Conservation (phyloP, 92 coral and sea anemone genomes). For the Pocillopora meandrina region DNA sequence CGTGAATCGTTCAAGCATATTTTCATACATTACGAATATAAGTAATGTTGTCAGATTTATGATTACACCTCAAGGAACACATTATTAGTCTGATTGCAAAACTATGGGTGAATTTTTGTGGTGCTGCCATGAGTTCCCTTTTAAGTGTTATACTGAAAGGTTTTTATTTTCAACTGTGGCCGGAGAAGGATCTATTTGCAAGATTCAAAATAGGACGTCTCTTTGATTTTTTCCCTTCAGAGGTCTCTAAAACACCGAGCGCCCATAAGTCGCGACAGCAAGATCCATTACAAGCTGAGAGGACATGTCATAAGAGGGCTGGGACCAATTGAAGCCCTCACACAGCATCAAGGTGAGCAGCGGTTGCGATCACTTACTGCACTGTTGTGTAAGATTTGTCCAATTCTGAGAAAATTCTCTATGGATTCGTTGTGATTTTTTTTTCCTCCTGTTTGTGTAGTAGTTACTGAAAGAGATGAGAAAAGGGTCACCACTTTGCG, state of each 20-base stretch:
- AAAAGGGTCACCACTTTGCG: constrained; percentile 52
- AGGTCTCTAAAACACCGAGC: constrained; percentile 71
- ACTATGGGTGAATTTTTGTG: no score
- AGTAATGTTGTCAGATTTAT: no score
- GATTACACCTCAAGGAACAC: no score
- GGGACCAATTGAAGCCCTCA: constrained; percentile 81
- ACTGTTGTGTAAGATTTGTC: neutral
- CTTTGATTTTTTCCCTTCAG: constrained; percentile 12
- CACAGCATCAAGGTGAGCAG: constrained; percentile 64
- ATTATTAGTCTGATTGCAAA: no score
- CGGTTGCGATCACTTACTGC: neutral
- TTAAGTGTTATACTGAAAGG: no score
- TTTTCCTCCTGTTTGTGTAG: neutral
- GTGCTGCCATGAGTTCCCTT: no score
- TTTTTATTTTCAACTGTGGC: no score
- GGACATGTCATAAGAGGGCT: constrained; percentile 66
- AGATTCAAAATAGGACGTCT: neutral
- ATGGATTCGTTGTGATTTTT: neutral
- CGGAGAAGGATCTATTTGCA: no score
- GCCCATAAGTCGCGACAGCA: constrained; percentile 87
- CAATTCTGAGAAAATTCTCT: neutral
- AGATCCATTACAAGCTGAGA: constrained; percentile 65
- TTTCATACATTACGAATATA: no score
- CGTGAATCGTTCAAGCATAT: no score
- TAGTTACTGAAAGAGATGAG: constrained; percentile 40